Evolutionary conservation across 1,140 invertebrate species (phyloP).

Genomic region (Hycleus phaleratus): DNA sequence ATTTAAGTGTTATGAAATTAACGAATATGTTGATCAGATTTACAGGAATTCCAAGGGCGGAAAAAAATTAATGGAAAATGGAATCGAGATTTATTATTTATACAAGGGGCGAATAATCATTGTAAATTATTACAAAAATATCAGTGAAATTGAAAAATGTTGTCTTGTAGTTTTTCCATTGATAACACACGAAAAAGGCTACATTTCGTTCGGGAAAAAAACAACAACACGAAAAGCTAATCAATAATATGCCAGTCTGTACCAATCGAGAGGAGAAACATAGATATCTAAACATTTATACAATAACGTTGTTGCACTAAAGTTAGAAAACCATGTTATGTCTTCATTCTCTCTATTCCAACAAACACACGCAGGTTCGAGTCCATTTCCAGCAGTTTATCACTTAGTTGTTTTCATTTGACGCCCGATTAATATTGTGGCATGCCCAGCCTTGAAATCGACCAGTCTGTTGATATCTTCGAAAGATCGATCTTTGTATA

Average conservation of each 20-base stretch:
- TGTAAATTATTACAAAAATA: too few species aligned
- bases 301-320: slow-evolving; percentile 4
- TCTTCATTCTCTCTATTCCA: slow-evolving; percentile 31
- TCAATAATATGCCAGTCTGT: slow-evolving; percentile 21
- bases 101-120: too few species aligned
- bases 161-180: too few species aligned
- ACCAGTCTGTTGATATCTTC: slow-evolving; percentile 19
- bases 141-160: too few species aligned
- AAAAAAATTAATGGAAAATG: too few species aligned
- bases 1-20: slow-evolving; percentile 16
- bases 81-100: too few species aligned
- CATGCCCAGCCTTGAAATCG: slow-evolving; percentile 35
- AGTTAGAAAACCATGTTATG: slow-evolving; percentile 30
- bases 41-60: not conserved
- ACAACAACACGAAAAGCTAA: not conserved
- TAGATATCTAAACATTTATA: slow-evolving; percentile 11
- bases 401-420: slow-evolving; percentile 40
- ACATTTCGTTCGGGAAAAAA: not conserved
- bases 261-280: slow-evolving; percentile 16
- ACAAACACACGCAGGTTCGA: slow-evolving; percentile 34
- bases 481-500: slow-evolving; percentile 8
- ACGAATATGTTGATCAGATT: slow-evolving; percentile 4
- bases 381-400: slow-evolving; percentile 40
- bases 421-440: slow-evolving; percentile 41
- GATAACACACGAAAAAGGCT: not conserved